These are phyloP conservation scores for Archips crataeganus DNA, from an alignment of 2,888 invertebrate species.

Conservation along the genomic window DNA sequence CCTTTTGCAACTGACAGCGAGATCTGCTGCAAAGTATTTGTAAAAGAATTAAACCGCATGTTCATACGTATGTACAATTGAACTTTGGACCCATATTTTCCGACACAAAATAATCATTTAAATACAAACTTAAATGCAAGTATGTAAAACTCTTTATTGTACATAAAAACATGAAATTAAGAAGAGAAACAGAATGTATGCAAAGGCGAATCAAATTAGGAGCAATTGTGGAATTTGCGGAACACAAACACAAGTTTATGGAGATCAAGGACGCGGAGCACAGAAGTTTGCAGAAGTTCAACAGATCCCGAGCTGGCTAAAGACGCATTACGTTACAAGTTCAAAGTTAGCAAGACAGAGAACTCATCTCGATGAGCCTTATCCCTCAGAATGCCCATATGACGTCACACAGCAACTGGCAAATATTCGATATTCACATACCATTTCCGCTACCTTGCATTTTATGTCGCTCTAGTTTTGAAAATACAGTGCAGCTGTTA, in stretches of 20 bases:
- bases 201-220: neutral
- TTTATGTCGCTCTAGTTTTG: neutral
- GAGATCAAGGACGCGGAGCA: slow-evolving; percentile 4
- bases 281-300: slow-evolving; percentile 17
- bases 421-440: neutral
- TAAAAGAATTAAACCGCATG: too few species aligned
- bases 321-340: slow-evolving; percentile 32
- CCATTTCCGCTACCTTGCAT: slow-evolving; percentile 1
- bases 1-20: too few species aligned
- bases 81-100: neutral
- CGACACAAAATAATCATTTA: neutral
- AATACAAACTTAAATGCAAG: neutral
- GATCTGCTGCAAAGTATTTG: too few species aligned
- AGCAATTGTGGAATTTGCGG: neutral
- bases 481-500: slow-evolving; percentile 18
- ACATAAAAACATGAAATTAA: too few species aligned
- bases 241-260: slow-evolving; percentile 1
- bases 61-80: too few species aligned
- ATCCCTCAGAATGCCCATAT: slow-evolving; percentile 1
- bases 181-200: too few species aligned
- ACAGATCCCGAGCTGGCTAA: slow-evolving; percentile 21
- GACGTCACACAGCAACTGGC: slow-evolving; percentile 1
- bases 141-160: too few species aligned
- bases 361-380: slow-evolving; percentile 8
- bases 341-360: slow-evolving; percentile 14